phyloP scores from a whole-genome alignment of 2,888 invertebrate genomes.

The Phrixothrix hirtus region DNA sequence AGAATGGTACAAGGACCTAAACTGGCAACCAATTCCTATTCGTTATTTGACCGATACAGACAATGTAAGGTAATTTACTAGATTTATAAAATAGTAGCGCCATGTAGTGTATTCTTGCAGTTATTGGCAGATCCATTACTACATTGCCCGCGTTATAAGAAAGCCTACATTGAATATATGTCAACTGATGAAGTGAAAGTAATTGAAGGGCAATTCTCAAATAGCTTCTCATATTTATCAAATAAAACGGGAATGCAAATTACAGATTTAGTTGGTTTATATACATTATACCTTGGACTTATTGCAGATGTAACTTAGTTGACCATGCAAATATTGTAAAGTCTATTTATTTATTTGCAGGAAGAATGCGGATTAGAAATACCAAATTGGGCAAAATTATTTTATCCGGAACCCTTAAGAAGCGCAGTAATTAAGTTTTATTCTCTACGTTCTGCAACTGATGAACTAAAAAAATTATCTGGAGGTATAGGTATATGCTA shows the following conservation, averaged over 20 bases:
- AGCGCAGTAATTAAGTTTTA: slow-evolving; percentile 36
- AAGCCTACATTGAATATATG: no score
- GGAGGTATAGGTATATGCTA: slow-evolving; percentile 47
- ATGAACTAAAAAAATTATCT: neutral
- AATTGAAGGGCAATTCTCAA: no score
- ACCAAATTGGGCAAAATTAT: slow-evolving; percentile 21
- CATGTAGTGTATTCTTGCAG: neutral
- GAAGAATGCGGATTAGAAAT: slow-evolving; percentile 6
- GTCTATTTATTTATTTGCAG: slow-evolving; percentile 1
- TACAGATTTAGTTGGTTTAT: no score
- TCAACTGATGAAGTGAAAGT: no score
- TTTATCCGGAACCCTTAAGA: slow-evolving; percentile 49
- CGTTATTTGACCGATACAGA: neutral
- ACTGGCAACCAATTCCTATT: neutral
- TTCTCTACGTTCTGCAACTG: slow-evolving; percentile 9
- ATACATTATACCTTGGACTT: no score
- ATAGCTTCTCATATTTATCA: no score
- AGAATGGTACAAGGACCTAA: neutral
- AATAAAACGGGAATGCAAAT: no score
- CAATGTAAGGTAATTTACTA: neutral
- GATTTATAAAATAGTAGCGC: neutral
- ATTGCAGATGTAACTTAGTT: no score
- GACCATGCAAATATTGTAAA: no score
- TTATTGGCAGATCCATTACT: no score
- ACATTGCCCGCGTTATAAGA: no score